These are phyloP conservation scores for Sceloporus tristichus DNA, from an alignment of 2,113 vertebrate genomes.

Conservation along the genomic window DNA sequence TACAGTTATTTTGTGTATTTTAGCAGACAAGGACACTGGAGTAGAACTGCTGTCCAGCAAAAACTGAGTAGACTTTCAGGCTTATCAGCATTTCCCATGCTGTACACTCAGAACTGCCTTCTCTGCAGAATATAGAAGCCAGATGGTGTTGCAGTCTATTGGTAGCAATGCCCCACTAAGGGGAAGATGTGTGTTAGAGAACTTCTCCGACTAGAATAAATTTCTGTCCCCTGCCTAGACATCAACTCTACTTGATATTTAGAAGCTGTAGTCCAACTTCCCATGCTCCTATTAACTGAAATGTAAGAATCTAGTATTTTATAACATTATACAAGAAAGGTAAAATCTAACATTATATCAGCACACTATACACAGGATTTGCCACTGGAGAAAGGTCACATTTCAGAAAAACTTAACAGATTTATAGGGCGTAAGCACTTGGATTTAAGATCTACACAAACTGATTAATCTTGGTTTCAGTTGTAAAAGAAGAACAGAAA, in stretches of 20 bases:
- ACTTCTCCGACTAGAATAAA: background rate
- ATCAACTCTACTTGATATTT: background rate
- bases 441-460: background rate
- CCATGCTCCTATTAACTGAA: background rate
- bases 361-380: background rate
- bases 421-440: background rate
- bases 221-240: background rate
- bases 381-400: background rate
- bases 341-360: background rate
- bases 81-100: background rate
- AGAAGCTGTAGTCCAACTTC: background rate
- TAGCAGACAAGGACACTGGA: background rate
- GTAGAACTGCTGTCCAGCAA: background rate
- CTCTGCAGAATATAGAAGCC: background rate
- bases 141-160: background rate
- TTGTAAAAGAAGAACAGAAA: background rate
- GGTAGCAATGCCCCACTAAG: background rate
- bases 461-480: background rate
- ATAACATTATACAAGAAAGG: background rate
- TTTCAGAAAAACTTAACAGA: background rate
- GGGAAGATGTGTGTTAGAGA: background rate
- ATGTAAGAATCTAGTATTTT: background rate
- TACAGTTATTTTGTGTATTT: constrained; percentile 4
- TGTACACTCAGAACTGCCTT: background rate
- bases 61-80: background rate